phyloP scores from a whole-genome alignment of 2,113 vertebrate species.

The Miniopterus natalensis region DNA sequence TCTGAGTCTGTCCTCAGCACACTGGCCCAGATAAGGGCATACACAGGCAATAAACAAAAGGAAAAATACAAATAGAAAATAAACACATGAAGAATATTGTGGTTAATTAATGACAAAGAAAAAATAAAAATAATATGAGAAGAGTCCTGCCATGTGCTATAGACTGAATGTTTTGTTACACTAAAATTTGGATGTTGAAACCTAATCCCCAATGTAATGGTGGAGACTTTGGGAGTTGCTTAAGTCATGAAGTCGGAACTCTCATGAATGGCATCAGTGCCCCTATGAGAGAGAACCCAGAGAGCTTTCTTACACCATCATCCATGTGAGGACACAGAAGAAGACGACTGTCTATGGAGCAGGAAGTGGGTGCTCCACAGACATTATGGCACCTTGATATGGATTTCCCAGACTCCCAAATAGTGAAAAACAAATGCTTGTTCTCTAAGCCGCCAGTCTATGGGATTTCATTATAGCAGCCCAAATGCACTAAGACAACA shows the following conservation, averaged over 20 bases:
- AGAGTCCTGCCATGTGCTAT: background rate
- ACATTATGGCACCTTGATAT: background rate
- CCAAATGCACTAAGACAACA: background rate
- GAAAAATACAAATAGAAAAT: background rate
- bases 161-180: background rate
- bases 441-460: background rate
- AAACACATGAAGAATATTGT: background rate
- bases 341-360: background rate
- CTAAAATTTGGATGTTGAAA: background rate
- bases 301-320: background rate
- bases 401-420: background rate
- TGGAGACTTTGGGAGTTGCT: background rate
- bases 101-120: background rate
- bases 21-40: background rate
- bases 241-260: background rate
- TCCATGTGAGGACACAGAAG: background rate
- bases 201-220: background rate
- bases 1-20: background rate
- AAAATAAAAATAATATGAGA: background rate
- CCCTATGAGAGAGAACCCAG: background rate
- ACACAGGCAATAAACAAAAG: background rate
- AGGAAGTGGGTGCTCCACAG: background rate
- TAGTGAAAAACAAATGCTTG: background rate
- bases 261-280: rapidly evolving
- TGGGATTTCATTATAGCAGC: background rate